Conservation (phyloP, 1,140 invertebrate genomes). For the Penaeus indicus region DNA sequence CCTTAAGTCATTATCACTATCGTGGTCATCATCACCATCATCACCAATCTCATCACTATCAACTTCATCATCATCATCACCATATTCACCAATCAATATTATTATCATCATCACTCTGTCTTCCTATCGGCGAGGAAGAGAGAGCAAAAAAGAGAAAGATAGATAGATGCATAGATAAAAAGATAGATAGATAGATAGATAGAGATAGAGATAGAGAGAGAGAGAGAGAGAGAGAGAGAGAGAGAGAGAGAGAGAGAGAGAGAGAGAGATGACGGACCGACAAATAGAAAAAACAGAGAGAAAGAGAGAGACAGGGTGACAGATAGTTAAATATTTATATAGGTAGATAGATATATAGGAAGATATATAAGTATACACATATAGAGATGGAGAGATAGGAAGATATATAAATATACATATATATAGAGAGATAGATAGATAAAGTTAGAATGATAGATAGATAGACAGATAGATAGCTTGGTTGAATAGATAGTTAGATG, state of each 20-base stretch:
- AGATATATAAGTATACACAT: not conserved
- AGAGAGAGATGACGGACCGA: not conserved
- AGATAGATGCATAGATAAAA: no score
- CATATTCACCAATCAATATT: no score
- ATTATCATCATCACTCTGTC: no score
- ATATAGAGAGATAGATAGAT: not conserved
- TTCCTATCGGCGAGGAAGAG: no score
- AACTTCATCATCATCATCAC: no score
- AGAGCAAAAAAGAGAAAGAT: no score
- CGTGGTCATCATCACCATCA: not conserved
- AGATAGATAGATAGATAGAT: no score
- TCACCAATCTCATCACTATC: not conserved
- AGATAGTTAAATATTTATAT: not conserved
- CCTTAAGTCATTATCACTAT: not conserved
- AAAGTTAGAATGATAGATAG: not conserved
- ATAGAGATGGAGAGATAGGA: not conserved
- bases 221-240: no score
- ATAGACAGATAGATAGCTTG: not conserved
- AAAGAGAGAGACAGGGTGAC: conserved; percentile 10
- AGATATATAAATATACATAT: not conserved
- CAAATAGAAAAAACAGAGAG: not conserved
- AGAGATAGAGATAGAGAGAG: no score
- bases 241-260: no score
- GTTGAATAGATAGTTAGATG: no score
- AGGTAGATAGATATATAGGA: not conserved